A percentile compares a stretch with the other conserved stretches of the same genome.
Conservation (phyloP, 2,113 vertebrate genomes). For the Beaufortia kweichowensis region DNA sequence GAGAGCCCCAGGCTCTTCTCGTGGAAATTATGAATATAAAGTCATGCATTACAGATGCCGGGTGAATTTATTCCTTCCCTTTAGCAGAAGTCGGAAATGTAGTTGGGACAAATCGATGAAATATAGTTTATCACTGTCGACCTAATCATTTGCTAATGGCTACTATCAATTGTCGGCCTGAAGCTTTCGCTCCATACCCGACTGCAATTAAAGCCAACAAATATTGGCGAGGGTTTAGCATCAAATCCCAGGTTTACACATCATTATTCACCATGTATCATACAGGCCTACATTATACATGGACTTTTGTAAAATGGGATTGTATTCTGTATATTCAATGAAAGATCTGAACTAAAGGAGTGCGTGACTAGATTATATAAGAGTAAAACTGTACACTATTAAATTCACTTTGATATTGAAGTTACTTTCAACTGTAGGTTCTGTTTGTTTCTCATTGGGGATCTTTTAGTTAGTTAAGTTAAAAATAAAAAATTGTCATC, state of each 20-base stretch:
- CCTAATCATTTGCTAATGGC: conserved; percentile 81
- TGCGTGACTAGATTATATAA: no score
- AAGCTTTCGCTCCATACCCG: conserved; percentile 62
- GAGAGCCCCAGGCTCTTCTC: conserved; percentile 62
- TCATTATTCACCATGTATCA: conserved; percentile 69
- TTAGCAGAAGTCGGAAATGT: conserved; percentile 76
- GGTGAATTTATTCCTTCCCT: conserved; percentile 77
- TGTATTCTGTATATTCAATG: neutral
- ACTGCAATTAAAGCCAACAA: conserved; percentile 75
- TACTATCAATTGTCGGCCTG: conserved; percentile 77
- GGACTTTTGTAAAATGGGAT: conserved; percentile 18
- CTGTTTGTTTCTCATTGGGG: no score
- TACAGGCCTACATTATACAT: conserved; percentile 71
- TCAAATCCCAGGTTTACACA: conserved; percentile 73
- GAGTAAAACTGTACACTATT: no score
- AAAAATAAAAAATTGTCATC: no score
- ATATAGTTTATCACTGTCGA: conserved; percentile 77
- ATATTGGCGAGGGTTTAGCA: conserved; percentile 70
- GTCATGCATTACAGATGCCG: conserved; percentile 75
- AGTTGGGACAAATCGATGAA: conserved; percentile 74
- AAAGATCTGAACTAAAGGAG: neutral
- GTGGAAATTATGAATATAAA: conserved; percentile 75
- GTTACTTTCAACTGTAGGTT: no score
- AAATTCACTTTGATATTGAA: no score
- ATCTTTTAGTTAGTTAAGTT: no score